phyloP scores from a whole-genome alignment of 2,888 invertebrate species.

The Agriopis aurantiaria region DNA sequence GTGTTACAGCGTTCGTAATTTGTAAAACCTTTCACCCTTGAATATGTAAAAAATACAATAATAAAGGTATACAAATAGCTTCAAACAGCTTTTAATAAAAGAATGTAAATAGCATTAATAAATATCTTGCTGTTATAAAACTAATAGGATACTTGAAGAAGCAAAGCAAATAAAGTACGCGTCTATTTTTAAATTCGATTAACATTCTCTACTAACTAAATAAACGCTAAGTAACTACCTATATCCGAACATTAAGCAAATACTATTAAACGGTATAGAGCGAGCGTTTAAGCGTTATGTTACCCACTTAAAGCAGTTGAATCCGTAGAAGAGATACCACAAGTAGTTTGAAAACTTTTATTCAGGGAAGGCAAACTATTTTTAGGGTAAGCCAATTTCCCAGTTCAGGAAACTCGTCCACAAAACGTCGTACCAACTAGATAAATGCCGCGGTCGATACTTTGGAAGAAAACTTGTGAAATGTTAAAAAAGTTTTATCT shows the following conservation, averaged over 20 bases:
- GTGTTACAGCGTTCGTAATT: slow-evolving; percentile 7
- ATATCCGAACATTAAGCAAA: slow-evolving; percentile 10
- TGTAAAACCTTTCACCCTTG: slow-evolving; percentile 1
- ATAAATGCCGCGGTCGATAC: slow-evolving; percentile 40
- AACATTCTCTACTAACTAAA: background rate
- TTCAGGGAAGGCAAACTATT: slow-evolving; percentile 39
- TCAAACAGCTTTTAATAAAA: background rate
- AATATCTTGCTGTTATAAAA: background rate
- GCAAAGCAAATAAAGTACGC: slow-evolving; percentile 1
- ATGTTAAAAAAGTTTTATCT: slow-evolving; percentile 34
- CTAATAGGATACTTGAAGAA: background rate
- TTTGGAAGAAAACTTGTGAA: slow-evolving; percentile 36
- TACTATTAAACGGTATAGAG: slow-evolving; percentile 12
- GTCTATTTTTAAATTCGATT: background rate
- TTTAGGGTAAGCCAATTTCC: slow-evolving; percentile 43
- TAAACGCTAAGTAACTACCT: background rate
- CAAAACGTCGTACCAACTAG: slow-evolving; percentile 37
- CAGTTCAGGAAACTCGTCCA: slow-evolving; percentile 39
- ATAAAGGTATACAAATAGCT: background rate
- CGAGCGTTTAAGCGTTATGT: slow-evolving; percentile 27
- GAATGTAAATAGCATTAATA: too few relatives aligned
- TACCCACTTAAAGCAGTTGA: slow-evolving; percentile 40
- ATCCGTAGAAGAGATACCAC: slow-evolving; percentile 34
- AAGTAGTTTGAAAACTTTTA: slow-evolving; percentile 41
- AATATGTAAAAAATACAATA: too few relatives aligned